Conservation (phyloP, 2,113 vertebrate genomes). For the Chrysemys picta region DNA sequence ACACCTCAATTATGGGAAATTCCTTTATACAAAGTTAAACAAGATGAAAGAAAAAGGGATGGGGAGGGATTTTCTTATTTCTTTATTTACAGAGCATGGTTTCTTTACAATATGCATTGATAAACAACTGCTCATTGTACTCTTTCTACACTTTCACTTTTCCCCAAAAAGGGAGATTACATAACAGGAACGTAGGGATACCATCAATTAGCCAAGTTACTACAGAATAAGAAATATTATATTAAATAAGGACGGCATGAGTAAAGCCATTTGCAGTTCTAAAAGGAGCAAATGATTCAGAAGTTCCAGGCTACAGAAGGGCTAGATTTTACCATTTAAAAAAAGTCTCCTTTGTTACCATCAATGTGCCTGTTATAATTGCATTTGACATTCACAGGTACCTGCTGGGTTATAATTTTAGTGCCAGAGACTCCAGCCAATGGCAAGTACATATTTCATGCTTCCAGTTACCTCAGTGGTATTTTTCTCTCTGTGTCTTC, state of each 20-base stretch:
- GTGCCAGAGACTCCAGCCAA: background rate
- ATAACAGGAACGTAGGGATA: background rate
- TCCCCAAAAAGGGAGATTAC: background rate
- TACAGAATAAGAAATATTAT: background rate
- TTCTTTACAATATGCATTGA: background rate
- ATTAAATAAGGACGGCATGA: background rate
- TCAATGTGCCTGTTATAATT: background rate
- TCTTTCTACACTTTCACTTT: background rate
- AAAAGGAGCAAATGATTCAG: background rate
- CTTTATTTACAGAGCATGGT: background rate
- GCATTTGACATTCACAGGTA: background rate
- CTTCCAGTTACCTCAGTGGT: accelerated
- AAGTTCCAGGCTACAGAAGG: background rate
- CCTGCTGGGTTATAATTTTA: background rate
- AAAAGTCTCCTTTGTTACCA: background rate
- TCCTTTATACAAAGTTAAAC: background rate
- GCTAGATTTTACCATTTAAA: background rate
- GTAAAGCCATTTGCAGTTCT: background rate
- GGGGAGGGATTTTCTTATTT: background rate
- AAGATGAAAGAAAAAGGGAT: background rate
- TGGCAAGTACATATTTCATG: background rate
- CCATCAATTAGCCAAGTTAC: background rate
- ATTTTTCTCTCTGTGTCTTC: background rate
- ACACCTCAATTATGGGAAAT: background rate
- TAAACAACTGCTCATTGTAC: background rate